Conservation (phyloP, 2,888 invertebrate species). For the Folsomia candida region DNA sequence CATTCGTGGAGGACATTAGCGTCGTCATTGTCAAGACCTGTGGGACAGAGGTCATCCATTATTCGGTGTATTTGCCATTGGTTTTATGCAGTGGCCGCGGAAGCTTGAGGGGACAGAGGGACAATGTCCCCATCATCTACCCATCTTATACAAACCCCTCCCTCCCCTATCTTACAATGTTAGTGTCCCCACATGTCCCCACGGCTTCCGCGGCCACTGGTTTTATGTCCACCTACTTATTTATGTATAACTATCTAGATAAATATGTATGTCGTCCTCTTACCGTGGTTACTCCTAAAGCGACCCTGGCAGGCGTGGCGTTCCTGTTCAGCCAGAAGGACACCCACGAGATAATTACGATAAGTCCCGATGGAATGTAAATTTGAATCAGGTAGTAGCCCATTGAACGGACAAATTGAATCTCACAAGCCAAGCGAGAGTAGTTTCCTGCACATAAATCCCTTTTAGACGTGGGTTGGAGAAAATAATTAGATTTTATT, state of each 20-base stretch:
- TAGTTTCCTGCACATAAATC: conserved; percentile 75
- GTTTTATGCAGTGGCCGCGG: no score
- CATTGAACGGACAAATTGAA: conserved; percentile 95
- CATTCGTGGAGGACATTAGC: conserved; percentile 93
- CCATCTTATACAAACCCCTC: no score
- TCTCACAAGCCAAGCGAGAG: conserved; percentile 91
- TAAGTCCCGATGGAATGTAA: conserved; percentile 86
- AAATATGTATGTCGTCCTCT: conserved; percentile 21
- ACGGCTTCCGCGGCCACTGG: no score
- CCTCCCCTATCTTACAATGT: no score
- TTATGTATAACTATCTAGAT: neutral
- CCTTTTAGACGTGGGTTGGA: no score
- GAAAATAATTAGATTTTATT: neutral
- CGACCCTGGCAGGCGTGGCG: conserved; percentile 89
- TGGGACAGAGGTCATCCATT: neutral
- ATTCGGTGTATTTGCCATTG: neutral
- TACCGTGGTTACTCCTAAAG: conserved; percentile 87
- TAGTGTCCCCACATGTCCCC: no score
- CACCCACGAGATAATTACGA: conserved; percentile 48
- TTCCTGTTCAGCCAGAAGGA: conserved; percentile 95
- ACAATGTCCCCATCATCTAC: no score
- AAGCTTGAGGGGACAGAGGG: no score
- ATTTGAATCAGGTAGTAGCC: conserved; percentile 98
- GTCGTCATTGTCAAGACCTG: conserved; percentile 90
- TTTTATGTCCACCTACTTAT: neutral